Conservation (phyloP, 2,113 vertebrate genomes). For the Channa argus region DNA sequence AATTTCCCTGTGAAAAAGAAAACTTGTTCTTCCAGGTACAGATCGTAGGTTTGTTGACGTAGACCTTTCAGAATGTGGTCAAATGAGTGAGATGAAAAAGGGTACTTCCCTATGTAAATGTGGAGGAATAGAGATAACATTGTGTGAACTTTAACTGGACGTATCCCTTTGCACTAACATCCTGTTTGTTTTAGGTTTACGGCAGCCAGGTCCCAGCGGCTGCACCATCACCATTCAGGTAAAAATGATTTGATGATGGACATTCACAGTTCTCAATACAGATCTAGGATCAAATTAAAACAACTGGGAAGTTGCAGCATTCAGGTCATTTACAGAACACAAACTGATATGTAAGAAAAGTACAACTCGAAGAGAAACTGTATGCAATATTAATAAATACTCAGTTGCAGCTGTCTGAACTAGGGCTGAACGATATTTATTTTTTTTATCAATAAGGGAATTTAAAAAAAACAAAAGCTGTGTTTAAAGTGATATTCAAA, state of each 20-base stretch:
- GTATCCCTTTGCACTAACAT: not conserved
- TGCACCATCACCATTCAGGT: not conserved
- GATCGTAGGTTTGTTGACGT: too few relatives aligned
- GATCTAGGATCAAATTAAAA: not conserved
- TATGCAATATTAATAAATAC: conserved; percentile 54
- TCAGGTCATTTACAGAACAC: conserved; percentile 2
- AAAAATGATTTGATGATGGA: too few relatives aligned
- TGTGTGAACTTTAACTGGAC: too few relatives aligned
- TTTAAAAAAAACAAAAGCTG: too few relatives aligned
- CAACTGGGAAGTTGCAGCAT: not conserved
- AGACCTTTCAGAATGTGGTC: too few relatives aligned
- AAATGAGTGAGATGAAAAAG: too few relatives aligned
- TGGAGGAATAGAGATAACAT: too few relatives aligned
- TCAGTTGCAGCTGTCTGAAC: conserved; percentile 32
- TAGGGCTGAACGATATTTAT: not conserved
- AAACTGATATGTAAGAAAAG: conserved; percentile 18
- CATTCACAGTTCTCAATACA: not conserved
- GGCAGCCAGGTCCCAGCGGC: not conserved
- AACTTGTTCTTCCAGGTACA: too few relatives aligned
- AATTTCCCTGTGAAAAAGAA: too few relatives aligned
- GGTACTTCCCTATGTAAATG: too few relatives aligned
- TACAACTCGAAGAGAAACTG: conserved; percentile 9
- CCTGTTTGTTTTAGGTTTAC: not conserved
- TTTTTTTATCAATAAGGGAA: too few relatives aligned
- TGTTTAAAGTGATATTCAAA: too few relatives aligned